Conservation (phyloP, 2,113 vertebrate genomes). For the Reinhardtius hippoglossoides region DNA sequence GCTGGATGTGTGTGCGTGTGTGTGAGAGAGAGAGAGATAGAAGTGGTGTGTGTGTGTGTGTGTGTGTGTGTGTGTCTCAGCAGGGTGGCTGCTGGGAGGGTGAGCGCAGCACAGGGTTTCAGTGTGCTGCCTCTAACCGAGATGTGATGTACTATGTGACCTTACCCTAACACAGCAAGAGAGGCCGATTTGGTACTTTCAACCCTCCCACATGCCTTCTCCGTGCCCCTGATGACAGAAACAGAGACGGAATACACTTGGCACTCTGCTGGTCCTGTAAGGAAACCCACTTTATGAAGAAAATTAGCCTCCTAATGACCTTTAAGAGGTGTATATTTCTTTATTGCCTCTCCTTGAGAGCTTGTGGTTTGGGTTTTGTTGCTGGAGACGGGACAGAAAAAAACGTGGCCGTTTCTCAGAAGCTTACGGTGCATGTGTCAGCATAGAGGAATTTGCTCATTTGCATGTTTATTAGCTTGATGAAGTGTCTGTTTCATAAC, state of each 20-base stretch:
- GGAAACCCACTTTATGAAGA: slow-evolving; percentile 58
- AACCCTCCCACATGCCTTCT: slow-evolving; percentile 2
- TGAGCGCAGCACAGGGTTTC: slow-evolving; percentile 46
- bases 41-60: background rate
- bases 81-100: slow-evolving; percentile 13
- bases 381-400: slow-evolving; percentile 14
- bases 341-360: slow-evolving; percentile 35
- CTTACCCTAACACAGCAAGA: slow-evolving; percentile 4
- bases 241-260: slow-evolving; percentile 28
- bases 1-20: slow-evolving; percentile 30
- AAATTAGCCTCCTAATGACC: slow-evolving; percentile 56
- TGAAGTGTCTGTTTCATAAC: slow-evolving; percentile 8
- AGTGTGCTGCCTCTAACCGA: slow-evolving; percentile 47
- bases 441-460: background rate
- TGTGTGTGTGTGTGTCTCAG: slow-evolving; percentile 33
- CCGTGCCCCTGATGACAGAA: slow-evolving; percentile 37
- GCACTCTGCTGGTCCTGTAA: slow-evolving; percentile 23
- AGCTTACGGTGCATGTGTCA: background rate
- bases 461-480: background rate
- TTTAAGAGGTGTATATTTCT: slow-evolving; percentile 59
- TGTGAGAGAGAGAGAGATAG: background rate
- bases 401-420: background rate
- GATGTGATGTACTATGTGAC: slow-evolving; percentile 25
- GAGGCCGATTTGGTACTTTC: slow-evolving; percentile 38
- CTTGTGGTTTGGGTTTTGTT: slow-evolving; percentile 49